phyloP scores from a whole-genome alignment of 2,888 invertebrate genomes.

The Taenaris catops region DNA sequence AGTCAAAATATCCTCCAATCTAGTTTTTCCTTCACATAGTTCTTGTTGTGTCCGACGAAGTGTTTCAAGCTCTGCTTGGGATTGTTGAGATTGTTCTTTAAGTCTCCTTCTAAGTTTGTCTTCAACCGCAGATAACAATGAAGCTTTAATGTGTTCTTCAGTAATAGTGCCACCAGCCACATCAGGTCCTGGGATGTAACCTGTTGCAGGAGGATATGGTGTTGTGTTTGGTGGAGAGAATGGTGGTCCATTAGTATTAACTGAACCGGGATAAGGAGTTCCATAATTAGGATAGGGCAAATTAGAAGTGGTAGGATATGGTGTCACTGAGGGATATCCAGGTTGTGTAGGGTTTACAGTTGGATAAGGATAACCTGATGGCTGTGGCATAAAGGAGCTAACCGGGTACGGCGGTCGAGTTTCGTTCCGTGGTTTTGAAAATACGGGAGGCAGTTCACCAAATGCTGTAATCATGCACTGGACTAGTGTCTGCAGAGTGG shows the following conservation, averaged over 20 bases:
- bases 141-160: slow-evolving; percentile 96
- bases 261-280: slow-evolving; percentile 52
- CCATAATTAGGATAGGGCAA: slow-evolving; percentile 76
- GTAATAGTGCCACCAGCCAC: slow-evolving; percentile 90
- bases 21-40: slow-evolving; percentile 89
- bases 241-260: slow-evolving; percentile 46
- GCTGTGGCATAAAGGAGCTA: slow-evolving; percentile 62
- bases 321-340: slow-evolving; percentile 57
- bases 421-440: slow-evolving; percentile 83
- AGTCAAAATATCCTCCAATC: slow-evolving; percentile 88
- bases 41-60: slow-evolving; percentile 92
- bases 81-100: slow-evolving; percentile 93
- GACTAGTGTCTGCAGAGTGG: slow-evolving; percentile 93
- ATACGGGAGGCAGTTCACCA: slow-evolving; percentile 97
- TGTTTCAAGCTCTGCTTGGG: slow-evolving; percentile 95
- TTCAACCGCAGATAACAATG: slow-evolving; percentile 95
- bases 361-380: slow-evolving; percentile 65
- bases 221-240: slow-evolving; percentile 39
- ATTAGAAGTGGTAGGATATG: slow-evolving; percentile 61
- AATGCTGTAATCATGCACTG: slow-evolving; percentile 95
- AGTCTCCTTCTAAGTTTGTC: slow-evolving; percentile 94
- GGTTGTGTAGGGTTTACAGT: slow-evolving; percentile 41
- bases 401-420: slow-evolving; percentile 81
- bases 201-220: slow-evolving; percentile 48
- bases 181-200: slow-evolving; percentile 49